phyloP scores from a whole-genome alignment of 2,888 invertebrate genomes.

The Drosophila gaucha region DNA sequence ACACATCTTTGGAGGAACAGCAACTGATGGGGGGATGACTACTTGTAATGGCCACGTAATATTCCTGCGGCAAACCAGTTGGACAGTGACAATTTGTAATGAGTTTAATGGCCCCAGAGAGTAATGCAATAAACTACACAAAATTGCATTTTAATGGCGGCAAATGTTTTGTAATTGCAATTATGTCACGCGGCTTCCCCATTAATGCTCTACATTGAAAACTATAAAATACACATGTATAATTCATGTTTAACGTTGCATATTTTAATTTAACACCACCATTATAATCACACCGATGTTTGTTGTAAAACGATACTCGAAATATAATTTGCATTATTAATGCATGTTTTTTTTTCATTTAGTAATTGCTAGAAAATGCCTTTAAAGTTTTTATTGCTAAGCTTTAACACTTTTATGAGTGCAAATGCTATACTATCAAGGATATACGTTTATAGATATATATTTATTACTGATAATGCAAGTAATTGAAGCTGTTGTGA shows the following conservation, averaged over 20 bases:
- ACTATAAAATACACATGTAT: constrained; percentile 19
- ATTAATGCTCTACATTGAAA: constrained; percentile 43
- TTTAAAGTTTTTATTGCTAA: background rate
- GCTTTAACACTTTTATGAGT: too few species aligned
- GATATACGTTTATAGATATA: too few species aligned
- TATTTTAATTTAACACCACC: background rate
- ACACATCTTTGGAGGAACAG: background rate
- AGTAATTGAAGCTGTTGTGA: too few species aligned
- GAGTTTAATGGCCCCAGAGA: constrained; percentile 60
- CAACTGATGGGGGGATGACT: too few species aligned
- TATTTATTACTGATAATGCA: too few species aligned
- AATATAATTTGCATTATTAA: background rate
- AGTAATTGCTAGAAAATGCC: background rate
- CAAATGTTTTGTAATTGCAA: constrained; percentile 74
- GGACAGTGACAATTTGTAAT: constrained; percentile 62
- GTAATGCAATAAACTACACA: constrained; percentile 56
- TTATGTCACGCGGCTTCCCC: constrained; percentile 49
- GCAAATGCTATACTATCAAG: too few species aligned
- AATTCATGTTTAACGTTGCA: constrained; percentile 5
- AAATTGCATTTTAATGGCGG: constrained; percentile 69
- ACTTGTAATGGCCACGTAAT: constrained; percentile 22
- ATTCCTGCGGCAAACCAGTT: constrained; percentile 34
- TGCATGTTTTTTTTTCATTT: background rate
- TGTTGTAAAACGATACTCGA: background rate
- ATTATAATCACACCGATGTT: background rate